Conservation (phyloP, 1,140 invertebrate species). For the Apolygus lucorum region DNA sequence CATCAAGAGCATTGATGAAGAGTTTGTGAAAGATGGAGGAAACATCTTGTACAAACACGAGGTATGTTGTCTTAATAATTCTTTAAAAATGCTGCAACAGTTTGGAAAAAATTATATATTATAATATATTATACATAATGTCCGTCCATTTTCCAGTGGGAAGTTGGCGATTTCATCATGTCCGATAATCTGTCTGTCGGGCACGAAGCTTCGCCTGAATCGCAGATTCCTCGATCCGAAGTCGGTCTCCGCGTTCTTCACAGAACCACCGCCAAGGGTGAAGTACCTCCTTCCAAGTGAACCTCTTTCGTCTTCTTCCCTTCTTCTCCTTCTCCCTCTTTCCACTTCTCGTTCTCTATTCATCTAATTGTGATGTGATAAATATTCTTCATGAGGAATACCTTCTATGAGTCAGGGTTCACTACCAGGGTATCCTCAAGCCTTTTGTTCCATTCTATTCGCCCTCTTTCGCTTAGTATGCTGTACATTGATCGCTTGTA, state of each 20-base stretch:
- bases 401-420: not conserved
- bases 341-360: not conserved
- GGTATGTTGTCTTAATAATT: conserved; percentile 34
- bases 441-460: not conserved
- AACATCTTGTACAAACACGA: conserved; percentile 42
- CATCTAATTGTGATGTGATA: not conserved
- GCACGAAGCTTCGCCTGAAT: conserved; percentile 43
- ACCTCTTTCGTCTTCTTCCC: not conserved
- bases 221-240: conserved; percentile 39
- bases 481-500: not conserved
- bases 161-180: conserved; percentile 45
- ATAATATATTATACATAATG: too few species aligned
- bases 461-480: not conserved
- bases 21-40: conserved; percentile 42
- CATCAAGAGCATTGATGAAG: conserved; percentile 41
- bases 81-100: too few species aligned
- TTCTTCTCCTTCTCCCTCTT: not conserved
- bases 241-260: conserved; percentile 44
- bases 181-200: conserved; percentile 45
- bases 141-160: conserved; percentile 44
- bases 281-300: conserved; percentile 35
- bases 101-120: too few species aligned
- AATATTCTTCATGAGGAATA: not conserved
- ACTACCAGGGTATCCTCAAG: conserved; percentile 2
- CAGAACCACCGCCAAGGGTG: conserved; percentile 41